Conservation (phyloP, 2,888 invertebrate genomes). For the Caenorhabditis panamensis region DNA sequence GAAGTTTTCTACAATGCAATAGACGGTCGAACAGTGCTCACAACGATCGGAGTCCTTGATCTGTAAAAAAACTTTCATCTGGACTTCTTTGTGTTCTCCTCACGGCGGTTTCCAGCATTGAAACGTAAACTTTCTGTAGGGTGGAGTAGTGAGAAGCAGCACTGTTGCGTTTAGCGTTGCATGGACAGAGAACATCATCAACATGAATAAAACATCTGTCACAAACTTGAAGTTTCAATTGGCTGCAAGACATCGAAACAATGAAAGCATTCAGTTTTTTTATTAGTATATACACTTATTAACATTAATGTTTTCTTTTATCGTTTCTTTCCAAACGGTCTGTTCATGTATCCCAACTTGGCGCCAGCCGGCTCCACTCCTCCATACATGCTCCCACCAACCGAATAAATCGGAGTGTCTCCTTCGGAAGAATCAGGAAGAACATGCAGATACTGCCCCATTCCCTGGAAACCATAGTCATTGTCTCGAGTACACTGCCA, state of each 20-base stretch:
- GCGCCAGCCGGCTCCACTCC: constrained; percentile 78
- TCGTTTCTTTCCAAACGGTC: constrained; percentile 70
- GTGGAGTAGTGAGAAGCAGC: background rate
- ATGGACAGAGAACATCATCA: background rate
- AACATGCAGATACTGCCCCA: constrained; percentile 77
- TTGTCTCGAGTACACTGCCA: too few relatives aligned
- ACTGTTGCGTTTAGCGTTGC: background rate
- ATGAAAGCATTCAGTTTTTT: background rate
- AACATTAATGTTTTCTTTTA: background rate
- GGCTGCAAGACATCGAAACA: background rate
- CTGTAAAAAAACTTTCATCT: too few relatives aligned
- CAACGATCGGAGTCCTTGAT: too few relatives aligned
- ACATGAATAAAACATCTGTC: too few relatives aligned
- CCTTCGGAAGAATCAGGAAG: constrained; percentile 76
- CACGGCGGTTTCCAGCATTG: too few relatives aligned
- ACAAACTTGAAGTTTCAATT: too few relatives aligned
- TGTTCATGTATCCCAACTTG: constrained; percentile 74
- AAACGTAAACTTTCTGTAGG: background rate
- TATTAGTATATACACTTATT: constrained; percentile 9
- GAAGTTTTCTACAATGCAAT: too few relatives aligned
- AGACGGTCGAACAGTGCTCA: too few relatives aligned
- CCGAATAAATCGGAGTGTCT: constrained; percentile 75
- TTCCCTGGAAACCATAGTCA: constrained; percentile 63
- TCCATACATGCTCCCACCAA: constrained; percentile 76
- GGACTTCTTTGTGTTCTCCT: too few relatives aligned